These are phyloP conservation scores for Philereme transversata DNA, from an alignment of 2,888 invertebrate species.

Conservation along the genomic window DNA sequence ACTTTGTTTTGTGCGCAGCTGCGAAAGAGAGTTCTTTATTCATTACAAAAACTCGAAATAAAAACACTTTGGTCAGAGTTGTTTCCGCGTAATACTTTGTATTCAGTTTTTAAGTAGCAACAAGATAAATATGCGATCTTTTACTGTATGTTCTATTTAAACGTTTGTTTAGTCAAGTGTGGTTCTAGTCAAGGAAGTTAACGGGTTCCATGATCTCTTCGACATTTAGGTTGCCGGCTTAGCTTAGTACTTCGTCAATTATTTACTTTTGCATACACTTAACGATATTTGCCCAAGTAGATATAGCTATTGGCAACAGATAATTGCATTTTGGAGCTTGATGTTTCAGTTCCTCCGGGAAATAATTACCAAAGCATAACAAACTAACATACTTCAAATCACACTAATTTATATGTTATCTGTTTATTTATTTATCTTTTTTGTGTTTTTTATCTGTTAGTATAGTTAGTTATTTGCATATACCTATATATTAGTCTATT, in stretches of 20 bases:
- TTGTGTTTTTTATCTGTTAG: no score
- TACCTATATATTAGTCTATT: no score
- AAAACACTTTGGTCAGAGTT: conserved; percentile 8
- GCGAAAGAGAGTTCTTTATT: conserved; percentile 29
- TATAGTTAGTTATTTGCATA: no score
- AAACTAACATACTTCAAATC: no score
- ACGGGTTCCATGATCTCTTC: no score
- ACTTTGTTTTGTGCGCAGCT: conserved; percentile 16
- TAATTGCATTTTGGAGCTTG: background rate
- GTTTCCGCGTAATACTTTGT: background rate
- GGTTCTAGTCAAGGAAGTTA: background rate
- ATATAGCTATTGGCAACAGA: background rate
- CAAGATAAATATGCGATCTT: background rate
- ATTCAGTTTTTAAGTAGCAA: background rate
- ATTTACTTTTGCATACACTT: background rate
- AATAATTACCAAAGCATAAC: no score
- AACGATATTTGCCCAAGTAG: background rate
- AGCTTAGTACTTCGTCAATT: no score
- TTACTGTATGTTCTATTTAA: background rate
- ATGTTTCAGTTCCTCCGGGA: no score
- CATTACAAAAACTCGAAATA: conserved; percentile 30
- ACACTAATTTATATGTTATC: no score
- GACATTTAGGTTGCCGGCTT: no score
- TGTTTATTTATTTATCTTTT: no score
- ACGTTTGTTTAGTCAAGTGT: background rate